These are phyloP conservation scores for Listrodromus nycthemerus DNA, from an alignment of 2,888 invertebrate species.

Conservation along the genomic window DNA sequence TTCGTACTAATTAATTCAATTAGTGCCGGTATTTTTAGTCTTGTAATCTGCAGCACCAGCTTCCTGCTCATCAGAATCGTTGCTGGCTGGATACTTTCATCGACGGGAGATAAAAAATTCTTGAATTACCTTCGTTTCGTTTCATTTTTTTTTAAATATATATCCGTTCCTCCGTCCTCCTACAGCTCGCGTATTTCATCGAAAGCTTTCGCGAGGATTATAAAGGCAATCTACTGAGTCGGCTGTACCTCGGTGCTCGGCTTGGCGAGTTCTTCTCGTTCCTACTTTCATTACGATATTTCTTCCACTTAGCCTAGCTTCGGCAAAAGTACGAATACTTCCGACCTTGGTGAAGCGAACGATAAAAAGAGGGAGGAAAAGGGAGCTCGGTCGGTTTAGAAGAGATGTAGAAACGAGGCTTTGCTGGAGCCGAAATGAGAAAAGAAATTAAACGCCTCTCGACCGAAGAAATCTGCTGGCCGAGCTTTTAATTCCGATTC, in stretches of 20 bases:
- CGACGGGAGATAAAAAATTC: conserved; percentile 42
- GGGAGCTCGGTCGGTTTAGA: background rate
- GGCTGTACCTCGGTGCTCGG: conserved; percentile 21
- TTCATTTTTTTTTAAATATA: conserved; percentile 16
- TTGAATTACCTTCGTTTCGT: conserved; percentile 31
- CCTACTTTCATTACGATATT: conserved; percentile 59
- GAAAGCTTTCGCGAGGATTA: conserved; percentile 53
- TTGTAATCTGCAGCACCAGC: background rate
- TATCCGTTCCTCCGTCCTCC: background rate
- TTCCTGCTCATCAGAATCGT: background rate
- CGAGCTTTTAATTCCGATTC: conserved; percentile 51
- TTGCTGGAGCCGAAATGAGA: conserved; percentile 53
- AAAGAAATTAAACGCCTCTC: conserved; percentile 64
- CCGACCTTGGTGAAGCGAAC: conserved; percentile 48
- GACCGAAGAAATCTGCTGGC: conserved; percentile 58
- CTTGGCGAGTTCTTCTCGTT: background rate
- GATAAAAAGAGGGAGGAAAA: conserved; percentile 15
- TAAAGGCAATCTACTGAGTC: conserved; percentile 42
- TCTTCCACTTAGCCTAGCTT: conserved; percentile 52
- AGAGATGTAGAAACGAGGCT: conserved; percentile 36
- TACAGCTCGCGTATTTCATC: conserved; percentile 41
- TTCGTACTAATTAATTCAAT: conserved; percentile 33
- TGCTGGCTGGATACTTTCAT: conserved; percentile 12
- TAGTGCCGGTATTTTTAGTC: conserved; percentile 36
- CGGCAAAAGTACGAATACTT: conserved; percentile 46